Conservation (phyloP, 2,888 invertebrate genomes). For the Aromia moschata region DNA sequence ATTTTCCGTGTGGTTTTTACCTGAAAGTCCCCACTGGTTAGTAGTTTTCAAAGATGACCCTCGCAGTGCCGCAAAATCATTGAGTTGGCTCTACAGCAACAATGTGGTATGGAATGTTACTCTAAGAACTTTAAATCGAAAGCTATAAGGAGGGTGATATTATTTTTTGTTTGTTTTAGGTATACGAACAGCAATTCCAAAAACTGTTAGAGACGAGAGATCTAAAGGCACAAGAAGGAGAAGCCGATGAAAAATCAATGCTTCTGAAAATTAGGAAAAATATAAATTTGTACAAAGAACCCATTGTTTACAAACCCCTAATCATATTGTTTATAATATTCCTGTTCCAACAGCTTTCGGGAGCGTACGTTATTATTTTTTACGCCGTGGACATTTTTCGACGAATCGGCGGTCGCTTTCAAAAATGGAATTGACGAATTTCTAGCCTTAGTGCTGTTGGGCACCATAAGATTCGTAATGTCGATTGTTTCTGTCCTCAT, state of each 20-base stretch:
- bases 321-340: slow-evolving; percentile 64
- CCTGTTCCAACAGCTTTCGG: slow-evolving; percentile 68
- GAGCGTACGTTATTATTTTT: slow-evolving; percentile 68
- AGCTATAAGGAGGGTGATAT: background rate
- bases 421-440: slow-evolving; percentile 63
- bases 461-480: slow-evolving; percentile 65
- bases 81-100: slow-evolving; percentile 63
- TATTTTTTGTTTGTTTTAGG: slow-evolving; percentile 31
- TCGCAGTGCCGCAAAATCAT: slow-evolving; percentile 56
- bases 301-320: slow-evolving; percentile 66
- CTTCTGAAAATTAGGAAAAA: slow-evolving; percentile 43
- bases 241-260: slow-evolving; percentile 36
- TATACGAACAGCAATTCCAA: slow-evolving; percentile 42
- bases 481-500: slow-evolving; percentile 64
- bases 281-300: slow-evolving; percentile 50
- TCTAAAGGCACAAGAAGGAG: slow-evolving; percentile 8
- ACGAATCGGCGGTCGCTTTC: slow-evolving; percentile 62
- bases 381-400: slow-evolving; percentile 67
- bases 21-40: slow-evolving; percentile 71
- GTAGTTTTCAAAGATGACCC: slow-evolving; percentile 60
- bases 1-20: slow-evolving; percentile 60
- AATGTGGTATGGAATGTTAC: slow-evolving; percentile 59
- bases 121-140: no score
- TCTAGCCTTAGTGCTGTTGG: slow-evolving; percentile 64
- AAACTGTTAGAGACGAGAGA: slow-evolving; percentile 44